Evolutionary conservation across 2,888 invertebrate genomes (phyloP), one percentile per base, ranked within the genome.

Genomic region (Brachyptera risi): DNA sequence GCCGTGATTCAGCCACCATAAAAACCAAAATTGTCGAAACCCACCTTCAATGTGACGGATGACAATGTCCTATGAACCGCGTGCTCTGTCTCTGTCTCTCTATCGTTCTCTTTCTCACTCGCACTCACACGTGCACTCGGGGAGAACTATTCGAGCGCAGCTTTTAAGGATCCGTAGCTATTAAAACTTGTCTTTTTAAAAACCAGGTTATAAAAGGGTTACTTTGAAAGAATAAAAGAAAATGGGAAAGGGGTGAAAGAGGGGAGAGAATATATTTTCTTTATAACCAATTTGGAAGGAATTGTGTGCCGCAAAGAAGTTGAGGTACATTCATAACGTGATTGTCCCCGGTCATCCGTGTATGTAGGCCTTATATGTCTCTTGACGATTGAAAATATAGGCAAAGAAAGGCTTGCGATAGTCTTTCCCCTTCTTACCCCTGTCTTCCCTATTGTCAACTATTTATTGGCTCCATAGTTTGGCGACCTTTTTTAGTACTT

Each of bases 401-500:
- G 54, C 54, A 17, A 44, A 54, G 54, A 54, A 54, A 54, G 37
- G 38, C 37, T n/a, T 54, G 54, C 19, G 37, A 37, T 54, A 21
- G 37, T 54, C 19, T 54, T 13, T 19, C 19, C 27, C 24, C 17
- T 51, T 27, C 19, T 31, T 3, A 31, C 51, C 54, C 54, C 54
- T n/a, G 3, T 21, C 47, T 31, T n/a, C 47, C 24, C 47, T 21
- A 27, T 54, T 54, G 54, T 54, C 35, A 54, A 37, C 35, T 35
- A 54, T 54, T 54, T 54, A 54, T 54, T 54, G 54, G 54, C 37
- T 17, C 35, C 21, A 54, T 54, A 37, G 54, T 54, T 47, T 35
- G n/a, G 37, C 21, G 37, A 54, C 54, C 54, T 54, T 54, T 54
- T 37, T 37, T 54, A 54, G 54, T 54, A 51, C 50, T 51, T 51